These are phyloP conservation scores for Ophraella communa DNA, from an alignment of 2,888 invertebrate species.

Conservation along the genomic window DNA sequence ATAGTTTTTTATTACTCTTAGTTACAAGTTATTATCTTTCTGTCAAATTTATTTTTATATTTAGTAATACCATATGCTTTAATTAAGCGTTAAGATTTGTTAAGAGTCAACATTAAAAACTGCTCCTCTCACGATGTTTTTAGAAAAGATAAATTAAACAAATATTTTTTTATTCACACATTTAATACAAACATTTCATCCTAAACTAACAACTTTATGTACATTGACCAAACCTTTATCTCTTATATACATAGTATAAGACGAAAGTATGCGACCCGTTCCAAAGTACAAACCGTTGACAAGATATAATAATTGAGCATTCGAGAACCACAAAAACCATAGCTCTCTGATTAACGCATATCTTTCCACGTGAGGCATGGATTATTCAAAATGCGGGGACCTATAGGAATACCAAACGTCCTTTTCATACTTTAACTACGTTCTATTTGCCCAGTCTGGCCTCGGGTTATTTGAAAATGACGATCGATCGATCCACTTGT, in stretches of 20 bases:
- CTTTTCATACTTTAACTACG: slow-evolving; percentile 19
- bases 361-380: background rate
- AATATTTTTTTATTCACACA: background rate
- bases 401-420: slow-evolving; percentile 17
- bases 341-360: background rate
- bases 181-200: background rate
- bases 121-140: background rate
- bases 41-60: too few relatives aligned
- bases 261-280: background rate
- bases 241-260: background rate
- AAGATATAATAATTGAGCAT: too few relatives aligned
- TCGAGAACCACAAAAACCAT: background rate
- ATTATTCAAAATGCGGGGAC: slow-evolving; percentile 6
- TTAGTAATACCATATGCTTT: too few relatives aligned
- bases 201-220: background rate
- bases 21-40: too few relatives aligned
- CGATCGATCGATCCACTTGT: slow-evolving; percentile 10
- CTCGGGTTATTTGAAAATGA: slow-evolving; percentile 12
- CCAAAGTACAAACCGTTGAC: too few relatives aligned
- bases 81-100: too few relatives aligned
- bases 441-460: slow-evolving; percentile 4
- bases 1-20: too few relatives aligned
- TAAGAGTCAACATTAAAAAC: background rate
- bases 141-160: background rate
- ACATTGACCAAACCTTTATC: background rate